Percentiles rank a stretch among this genome's conserved stretches.
Conservation (phyloP, 1,140 invertebrate genomes). For the Pectinophora gossypiella region DNA sequence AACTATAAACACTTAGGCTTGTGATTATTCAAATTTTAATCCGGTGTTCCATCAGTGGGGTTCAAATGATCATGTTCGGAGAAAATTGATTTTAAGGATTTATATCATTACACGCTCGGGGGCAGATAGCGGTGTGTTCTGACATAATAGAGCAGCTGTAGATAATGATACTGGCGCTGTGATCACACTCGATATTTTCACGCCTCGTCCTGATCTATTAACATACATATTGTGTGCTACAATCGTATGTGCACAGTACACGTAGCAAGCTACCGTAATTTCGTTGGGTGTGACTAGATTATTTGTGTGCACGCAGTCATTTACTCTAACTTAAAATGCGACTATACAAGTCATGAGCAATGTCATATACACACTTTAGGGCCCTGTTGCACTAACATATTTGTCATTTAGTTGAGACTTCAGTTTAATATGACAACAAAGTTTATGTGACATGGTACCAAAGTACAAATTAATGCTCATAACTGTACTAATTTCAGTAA, state of each 20-base stretch:
- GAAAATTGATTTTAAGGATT: not conserved
- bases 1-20: too few relatives aligned
- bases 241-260: not conserved
- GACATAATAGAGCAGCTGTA: not conserved
- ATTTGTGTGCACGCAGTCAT: not conserved
- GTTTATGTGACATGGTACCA: too few relatives aligned
- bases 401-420: too few relatives aligned
- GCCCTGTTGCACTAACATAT: too few relatives aligned
- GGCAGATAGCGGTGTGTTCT: not conserved
- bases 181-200: conserved; percentile 12
- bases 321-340: not conserved
- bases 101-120: not conserved
- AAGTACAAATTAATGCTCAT: too few relatives aligned
- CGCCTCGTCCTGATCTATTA: conserved; percentile 10
- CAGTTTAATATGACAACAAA: too few relatives aligned
- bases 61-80: not conserved
- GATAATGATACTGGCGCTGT: not conserved
- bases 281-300: not conserved
- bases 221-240: conserved; percentile 6
- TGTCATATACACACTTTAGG: too few relatives aligned
- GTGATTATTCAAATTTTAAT: too few relatives aligned
- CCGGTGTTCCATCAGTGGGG: too few relatives aligned
- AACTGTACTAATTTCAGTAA: too few relatives aligned
- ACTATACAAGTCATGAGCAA: too few relatives aligned
- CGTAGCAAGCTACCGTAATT: not conserved